Evolutionary conservation across 2,113 vertebrate genomes (phyloP), one percentile per base, ranked within the genome.

Genomic region (Oostethus manadensis): DNA sequence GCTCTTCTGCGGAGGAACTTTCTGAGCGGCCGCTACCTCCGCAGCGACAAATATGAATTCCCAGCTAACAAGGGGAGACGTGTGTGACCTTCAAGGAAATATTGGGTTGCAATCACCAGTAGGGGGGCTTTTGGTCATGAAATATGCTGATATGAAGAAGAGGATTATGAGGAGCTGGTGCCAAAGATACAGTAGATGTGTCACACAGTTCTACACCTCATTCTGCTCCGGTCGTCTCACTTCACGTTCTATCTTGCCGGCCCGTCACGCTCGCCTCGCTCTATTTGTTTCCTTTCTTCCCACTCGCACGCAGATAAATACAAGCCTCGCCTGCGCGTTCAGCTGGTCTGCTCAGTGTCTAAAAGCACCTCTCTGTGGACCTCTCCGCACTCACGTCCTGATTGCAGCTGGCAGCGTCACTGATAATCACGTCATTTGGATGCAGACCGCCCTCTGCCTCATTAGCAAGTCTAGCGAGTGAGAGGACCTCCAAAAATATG

Each of bases 341-440:
- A 2, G 64, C 60, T 59, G 65, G 64, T 68, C 70, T 58, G 80
- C 51, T 11, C 10, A 6, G 3, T 17, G 56, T 23, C 35, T 82
- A 62, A 81, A 80, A 83, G 77, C 76, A 56, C 76, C 71, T 87
- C 79, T 77, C 79, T 68, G 63, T 46, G 53, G 74, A 78, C 70
- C 69, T 60, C 73, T 74, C 21, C 5, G 15, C 44, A 70, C 58
- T 66, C 66, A 45, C 74, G 76, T 74, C 79, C 79, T 84, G 81
- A 88, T 86, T 84, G 70, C 79, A 82, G 79, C 80, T 84, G 87
- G 86, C 84, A 84, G 79, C 69, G 83, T 82, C 86, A 84, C 76
- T 70, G 80, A 86, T 86, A 84, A 88, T 86, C 84, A 86, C 59
- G 20, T 86, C 84, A 86, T 87, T 86, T 82, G 69, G 80, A 86